Evolutionary conservation across 2,888 invertebrate genomes (phyloP).

Genomic region (Alloscopus bannaensis): DNA sequence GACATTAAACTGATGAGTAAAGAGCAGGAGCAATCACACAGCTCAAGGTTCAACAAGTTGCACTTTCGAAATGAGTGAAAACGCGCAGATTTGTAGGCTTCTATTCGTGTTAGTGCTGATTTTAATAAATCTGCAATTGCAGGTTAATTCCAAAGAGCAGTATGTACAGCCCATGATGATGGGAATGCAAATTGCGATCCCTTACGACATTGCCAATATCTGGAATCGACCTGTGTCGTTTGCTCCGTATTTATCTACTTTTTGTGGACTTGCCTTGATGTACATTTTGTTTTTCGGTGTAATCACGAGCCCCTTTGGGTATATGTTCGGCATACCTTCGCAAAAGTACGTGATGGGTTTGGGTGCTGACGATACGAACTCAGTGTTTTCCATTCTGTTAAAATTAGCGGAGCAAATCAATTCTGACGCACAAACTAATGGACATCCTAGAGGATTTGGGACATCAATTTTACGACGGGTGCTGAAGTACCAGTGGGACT

Average conservation of each 20-base stretch:
- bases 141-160: constrained; percentile 61
- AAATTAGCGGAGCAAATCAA: constrained; percentile 28
- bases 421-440: neutral
- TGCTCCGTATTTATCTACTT: constrained; percentile 57
- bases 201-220: constrained; percentile 71
- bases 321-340: constrained; percentile 73
- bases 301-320: constrained; percentile 71
- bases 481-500: constrained; percentile 36
- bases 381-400: constrained; percentile 29
- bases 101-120: neutral
- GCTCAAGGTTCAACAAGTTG: too few species aligned
- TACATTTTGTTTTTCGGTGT: constrained; percentile 71
- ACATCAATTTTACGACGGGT: constrained; percentile 31
- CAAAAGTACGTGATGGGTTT: constrained; percentile 71
- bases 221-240: constrained; percentile 68
- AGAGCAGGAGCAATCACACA: too few species aligned
- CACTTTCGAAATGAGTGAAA: too few species aligned
- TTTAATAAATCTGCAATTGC: neutral
- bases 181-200: constrained; percentile 70
- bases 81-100: too few species aligned
- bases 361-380: constrained; percentile 19
- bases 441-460: constrained; percentile 12
- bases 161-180: constrained; percentile 69
- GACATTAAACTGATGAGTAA: too few species aligned
- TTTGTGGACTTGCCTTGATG: constrained; percentile 57